Base-by-base conservation (phyloP, 2,888 invertebrate species). In the Nipponacmea schrenckii region DNA sequence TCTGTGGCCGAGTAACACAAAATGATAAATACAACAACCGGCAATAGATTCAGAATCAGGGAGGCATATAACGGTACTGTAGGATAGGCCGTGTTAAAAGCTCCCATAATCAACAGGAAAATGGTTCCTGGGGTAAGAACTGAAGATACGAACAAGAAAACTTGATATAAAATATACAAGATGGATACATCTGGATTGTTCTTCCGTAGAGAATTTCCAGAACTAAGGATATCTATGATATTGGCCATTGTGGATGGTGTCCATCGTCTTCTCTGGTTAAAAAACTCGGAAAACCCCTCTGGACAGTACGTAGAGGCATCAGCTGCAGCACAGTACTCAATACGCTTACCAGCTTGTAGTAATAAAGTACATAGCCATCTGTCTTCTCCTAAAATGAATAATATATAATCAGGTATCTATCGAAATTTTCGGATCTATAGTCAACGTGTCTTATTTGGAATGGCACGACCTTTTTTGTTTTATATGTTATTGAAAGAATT, bases 261-360 rank as follows among this genome's bases (percentile, higher is more conserved):
- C 83, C 83, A 83, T 12, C 83, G 75, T 17, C 82, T 62, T 3
- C 84, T 69, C 71, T 81, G 83, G 48, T 83, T 83, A 74, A 71
- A 83, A 72, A 76, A 76, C 90, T 98, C 98, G 85, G 94, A 96
- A 90, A 98, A 98, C 20, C 76, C 74, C 63, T 98, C 98, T 0
- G 98, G 98, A 62, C 96, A 96, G 84, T 97, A 97, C 1, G 98
- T 98, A 90, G 97, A 96, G 31, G 98, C 98, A 87, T 98, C 98
- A 2, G 96, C 96, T 15, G 98, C 98, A 86, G 98, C 98, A 79
- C 97, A 97, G 87, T 98, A 98, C 90, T 98, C 98, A 0, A 97
- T 97, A 79, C 97, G 93, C 89, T 97, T 98, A 14, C 98, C 98
- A 89, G 97, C 92, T 90, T 98, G 98, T 10, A 98, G 91, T 31